Percentiles rank a stretch among this genome's conserved stretches.
Conservation (phyloP, 2,797 vertebrate species). For the Balearica regulorum region DNA sequence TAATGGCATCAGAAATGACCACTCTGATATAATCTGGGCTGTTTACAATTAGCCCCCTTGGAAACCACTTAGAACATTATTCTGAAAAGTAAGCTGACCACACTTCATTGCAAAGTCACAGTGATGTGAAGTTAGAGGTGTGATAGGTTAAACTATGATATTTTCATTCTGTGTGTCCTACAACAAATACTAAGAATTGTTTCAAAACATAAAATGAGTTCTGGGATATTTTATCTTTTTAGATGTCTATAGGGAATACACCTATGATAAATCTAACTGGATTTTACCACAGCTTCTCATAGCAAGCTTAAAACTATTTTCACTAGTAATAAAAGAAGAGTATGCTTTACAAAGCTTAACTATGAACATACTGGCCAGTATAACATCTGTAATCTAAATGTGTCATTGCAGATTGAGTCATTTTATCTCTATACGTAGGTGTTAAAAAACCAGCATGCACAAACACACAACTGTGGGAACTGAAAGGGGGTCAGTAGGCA, state of each 20-base stretch:
- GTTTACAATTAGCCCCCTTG: not conserved
- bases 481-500: not conserved
- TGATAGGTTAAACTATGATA: not conserved
- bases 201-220: not conserved
- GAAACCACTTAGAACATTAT: not conserved
- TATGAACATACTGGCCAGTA: not conserved
- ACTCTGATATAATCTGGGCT: not conserved
- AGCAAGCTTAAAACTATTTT: not conserved
- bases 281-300: not conserved
- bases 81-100: not conserved
- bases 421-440: conserved; percentile 25
- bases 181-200: not conserved
- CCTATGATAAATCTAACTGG: not conserved
- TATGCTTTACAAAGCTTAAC: not conserved
- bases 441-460: not conserved
- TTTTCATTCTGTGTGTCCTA: not conserved
- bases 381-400: conserved; percentile 34
- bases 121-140: not conserved
- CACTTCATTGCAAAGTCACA: not conserved
- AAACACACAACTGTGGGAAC: not conserved
- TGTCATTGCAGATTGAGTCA: conserved; percentile 18
- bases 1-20: not conserved
- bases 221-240: not conserved
- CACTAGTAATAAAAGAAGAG: not conserved
- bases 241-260: not conserved